phyloP scores from a whole-genome alignment of 2,888 invertebrate species.

The Cheilosia scutellata region DNA sequence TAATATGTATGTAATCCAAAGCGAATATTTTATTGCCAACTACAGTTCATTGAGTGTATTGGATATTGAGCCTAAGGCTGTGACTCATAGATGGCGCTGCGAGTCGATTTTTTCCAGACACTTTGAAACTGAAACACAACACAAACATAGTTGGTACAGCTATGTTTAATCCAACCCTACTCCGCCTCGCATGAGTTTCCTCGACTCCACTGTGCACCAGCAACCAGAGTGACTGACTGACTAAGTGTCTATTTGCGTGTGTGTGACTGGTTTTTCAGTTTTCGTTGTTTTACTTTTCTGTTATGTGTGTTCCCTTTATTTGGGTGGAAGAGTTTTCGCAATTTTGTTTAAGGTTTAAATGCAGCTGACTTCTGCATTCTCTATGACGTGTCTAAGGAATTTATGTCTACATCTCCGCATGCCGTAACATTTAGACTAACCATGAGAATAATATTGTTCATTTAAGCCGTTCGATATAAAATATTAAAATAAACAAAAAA shows the following conservation, averaged over 20 bases:
- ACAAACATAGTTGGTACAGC: too few relatives aligned
- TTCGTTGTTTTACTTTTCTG: constrained; percentile 28
- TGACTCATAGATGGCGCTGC: too few relatives aligned
- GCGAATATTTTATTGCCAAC: too few relatives aligned
- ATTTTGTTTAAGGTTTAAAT: constrained; percentile 3
- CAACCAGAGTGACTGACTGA: constrained; percentile 61
- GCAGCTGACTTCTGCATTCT: constrained; percentile 38
- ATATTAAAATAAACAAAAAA: background rate
- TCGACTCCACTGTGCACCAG: constrained; percentile 38
- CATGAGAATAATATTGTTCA: constrained; percentile 3
- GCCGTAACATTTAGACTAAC: background rate
- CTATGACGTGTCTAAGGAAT: constrained; percentile 16
- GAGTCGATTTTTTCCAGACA: too few relatives aligned
- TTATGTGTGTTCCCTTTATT: background rate
- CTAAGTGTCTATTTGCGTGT: constrained; percentile 65
- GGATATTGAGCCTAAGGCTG: too few relatives aligned
- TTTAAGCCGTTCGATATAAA: background rate
- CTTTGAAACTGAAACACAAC: too few relatives aligned
- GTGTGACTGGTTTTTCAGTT: constrained; percentile 68
- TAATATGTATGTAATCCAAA: too few relatives aligned
- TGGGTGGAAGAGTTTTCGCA: constrained; percentile 55
- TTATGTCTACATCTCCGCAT: background rate
- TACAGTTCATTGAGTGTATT: too few relatives aligned
- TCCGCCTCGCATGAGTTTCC: background rate
- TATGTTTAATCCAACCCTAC: too few relatives aligned